A percentile compares a stretch with the other conserved stretches of the same genome.
Conservation (phyloP, 2,797 vertebrate species). For the Notolabrus celidotus region DNA sequence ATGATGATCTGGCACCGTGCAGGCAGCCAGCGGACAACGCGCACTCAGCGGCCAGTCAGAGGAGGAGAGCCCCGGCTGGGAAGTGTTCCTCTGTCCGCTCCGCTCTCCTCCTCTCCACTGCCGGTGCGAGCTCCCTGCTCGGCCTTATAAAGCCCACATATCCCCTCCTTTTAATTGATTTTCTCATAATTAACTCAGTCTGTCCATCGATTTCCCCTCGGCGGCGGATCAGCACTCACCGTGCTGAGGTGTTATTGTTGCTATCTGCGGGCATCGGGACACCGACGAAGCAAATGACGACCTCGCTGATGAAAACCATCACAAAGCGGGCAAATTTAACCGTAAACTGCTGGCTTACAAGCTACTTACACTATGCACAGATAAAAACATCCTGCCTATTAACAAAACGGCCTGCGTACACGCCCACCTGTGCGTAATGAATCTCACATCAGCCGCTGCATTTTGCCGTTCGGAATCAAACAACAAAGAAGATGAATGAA, state of each 20-base stretch:
- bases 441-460: slow-evolving; percentile 27
- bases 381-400: slow-evolving; percentile 52
- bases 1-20: background rate
- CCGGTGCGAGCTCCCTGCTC: slow-evolving; percentile 46
- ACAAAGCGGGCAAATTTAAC: slow-evolving; percentile 60
- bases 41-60: slow-evolving; percentile 32
- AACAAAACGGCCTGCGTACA: slow-evolving; percentile 17
- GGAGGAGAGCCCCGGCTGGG: slow-evolving; percentile 22
- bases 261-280: slow-evolving; percentile 79
- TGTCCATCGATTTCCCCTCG: slow-evolving; percentile 88
- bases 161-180: slow-evolving; percentile 91
- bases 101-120: slow-evolving; percentile 64
- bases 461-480: slow-evolving; percentile 41
- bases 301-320: slow-evolving; percentile 78
- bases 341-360: slow-evolving; percentile 42
- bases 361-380: slow-evolving; percentile 48
- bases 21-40: slow-evolving; percentile 21
- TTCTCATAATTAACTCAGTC: slow-evolving; percentile 90
- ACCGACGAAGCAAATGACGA: slow-evolving; percentile 79
- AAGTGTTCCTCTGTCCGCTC: slow-evolving; percentile 23
- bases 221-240: slow-evolving; percentile 73
- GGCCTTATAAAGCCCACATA: slow-evolving; percentile 80
- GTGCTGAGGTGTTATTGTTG: slow-evolving; percentile 70
- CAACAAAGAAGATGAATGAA: slow-evolving; percentile 47
- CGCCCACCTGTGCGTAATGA: slow-evolving; percentile 47